A percentile compares a stretch with the other conserved stretches of the same genome.
These are phyloP conservation scores for Subacronicta megacephala DNA, from an alignment of 2,888 invertebrate species.

Conservation along the genomic window DNA sequence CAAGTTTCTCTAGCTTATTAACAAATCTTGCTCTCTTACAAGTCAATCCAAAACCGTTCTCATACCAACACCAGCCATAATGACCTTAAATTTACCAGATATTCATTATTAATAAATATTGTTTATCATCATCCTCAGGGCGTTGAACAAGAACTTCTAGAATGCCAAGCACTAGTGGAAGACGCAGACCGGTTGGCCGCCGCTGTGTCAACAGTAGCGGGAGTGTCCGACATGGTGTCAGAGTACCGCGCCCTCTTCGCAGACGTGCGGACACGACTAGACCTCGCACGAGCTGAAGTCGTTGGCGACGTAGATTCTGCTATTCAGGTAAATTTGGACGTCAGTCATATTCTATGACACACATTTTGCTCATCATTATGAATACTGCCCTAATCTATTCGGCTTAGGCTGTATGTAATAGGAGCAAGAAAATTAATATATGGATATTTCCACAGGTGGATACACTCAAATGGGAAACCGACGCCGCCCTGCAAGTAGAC, in stretches of 20 bases:
- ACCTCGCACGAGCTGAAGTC: conserved; percentile 77
- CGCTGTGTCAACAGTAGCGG: conserved; percentile 64
- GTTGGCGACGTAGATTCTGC: conserved; percentile 80
- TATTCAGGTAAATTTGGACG: conserved; percentile 78
- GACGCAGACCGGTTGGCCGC: conserved; percentile 78
- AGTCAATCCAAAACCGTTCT: too few relatives aligned
- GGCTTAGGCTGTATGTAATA: too few relatives aligned
- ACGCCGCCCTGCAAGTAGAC: conserved; percentile 95
- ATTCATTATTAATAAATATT: conserved; percentile 5
- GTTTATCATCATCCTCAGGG: conserved; percentile 59
- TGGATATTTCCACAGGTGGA: conserved; percentile 89
- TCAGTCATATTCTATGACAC: too few relatives aligned
- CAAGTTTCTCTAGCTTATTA: too few relatives aligned
- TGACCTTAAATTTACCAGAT: too few relatives aligned
- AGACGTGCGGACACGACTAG: conserved; percentile 76
- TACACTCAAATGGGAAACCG: conserved; percentile 93
- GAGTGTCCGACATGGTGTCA: conserved; percentile 76
- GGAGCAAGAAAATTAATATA: not conserved
- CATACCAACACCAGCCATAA: too few relatives aligned
- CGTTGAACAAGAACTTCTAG: conserved; percentile 76
- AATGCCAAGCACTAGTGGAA: conserved; percentile 76
- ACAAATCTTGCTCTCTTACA: too few relatives aligned
- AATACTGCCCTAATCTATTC: too few relatives aligned
- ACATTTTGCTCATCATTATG: too few relatives aligned
- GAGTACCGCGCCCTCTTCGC: conserved; percentile 80